phyloP scores from a whole-genome alignment of 2,888 invertebrate species.

The Noctua janthe region DNA sequence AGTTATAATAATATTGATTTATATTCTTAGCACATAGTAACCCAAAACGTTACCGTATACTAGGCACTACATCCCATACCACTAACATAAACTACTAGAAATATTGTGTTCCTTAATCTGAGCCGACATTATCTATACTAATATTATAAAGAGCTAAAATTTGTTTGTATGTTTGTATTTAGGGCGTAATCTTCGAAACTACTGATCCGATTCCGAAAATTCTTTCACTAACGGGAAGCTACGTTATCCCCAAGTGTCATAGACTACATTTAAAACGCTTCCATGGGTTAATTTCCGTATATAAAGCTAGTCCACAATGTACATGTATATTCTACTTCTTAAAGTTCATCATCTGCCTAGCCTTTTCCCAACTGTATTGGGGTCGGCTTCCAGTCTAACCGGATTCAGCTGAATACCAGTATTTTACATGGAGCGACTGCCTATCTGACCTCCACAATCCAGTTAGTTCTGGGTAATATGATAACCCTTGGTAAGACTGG shows the following conservation, averaged over 20 bases:
- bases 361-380: no score
- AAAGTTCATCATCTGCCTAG: not conserved
- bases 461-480: no score
- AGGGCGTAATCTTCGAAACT: not conserved
- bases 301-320: not conserved
- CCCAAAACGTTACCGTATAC: not conserved
- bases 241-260: not conserved
- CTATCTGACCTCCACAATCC: no score
- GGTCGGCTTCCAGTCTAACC: no score
- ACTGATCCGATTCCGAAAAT: not conserved
- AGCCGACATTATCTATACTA: not conserved
- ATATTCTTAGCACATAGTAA: not conserved
- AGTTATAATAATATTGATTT: not conserved
- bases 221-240: not conserved
- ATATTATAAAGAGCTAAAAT: not conserved
- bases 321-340: not conserved
- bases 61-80: not conserved
- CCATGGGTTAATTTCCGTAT: not conserved
- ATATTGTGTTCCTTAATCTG: not conserved
- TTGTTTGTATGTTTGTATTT: not conserved
- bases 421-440: no score
- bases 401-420: no score
- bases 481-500: no score
- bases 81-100: not conserved
- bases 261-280: not conserved